phyloP scores from a whole-genome alignment of 2,113 vertebrate genomes.

The Furnarius figulus region DNA sequence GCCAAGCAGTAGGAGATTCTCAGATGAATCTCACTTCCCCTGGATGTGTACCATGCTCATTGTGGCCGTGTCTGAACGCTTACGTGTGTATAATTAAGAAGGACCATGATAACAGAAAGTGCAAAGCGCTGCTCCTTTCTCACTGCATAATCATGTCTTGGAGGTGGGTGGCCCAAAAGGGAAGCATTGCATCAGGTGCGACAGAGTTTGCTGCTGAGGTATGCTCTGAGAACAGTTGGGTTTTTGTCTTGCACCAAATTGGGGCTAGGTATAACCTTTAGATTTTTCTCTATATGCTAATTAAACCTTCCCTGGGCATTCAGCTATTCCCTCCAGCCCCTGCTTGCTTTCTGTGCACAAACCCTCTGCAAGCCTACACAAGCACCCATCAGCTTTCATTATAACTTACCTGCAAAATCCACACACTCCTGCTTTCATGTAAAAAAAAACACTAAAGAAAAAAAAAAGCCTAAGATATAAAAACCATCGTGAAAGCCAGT shows the following conservation, averaged over 20 bases:
- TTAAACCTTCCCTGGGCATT: slow-evolving; percentile 67
- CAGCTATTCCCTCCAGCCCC: slow-evolving; percentile 65
- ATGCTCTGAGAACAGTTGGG: slow-evolving; percentile 1
- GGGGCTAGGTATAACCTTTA: slow-evolving; percentile 31
- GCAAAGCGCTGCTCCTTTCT: slow-evolving; percentile 33
- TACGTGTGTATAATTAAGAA: slow-evolving; percentile 60
- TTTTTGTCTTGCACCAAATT: slow-evolving; percentile 19
- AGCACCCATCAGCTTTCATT: slow-evolving; percentile 56
- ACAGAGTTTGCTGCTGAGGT: slow-evolving; percentile 35
- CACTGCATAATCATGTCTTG: slow-evolving; percentile 55
- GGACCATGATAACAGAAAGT: slow-evolving; percentile 51
- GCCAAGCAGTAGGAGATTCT: slow-evolving; percentile 45
- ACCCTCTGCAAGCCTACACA: slow-evolving; percentile 66
- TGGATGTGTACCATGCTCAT: slow-evolving; percentile 47
- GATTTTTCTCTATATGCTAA: slow-evolving; percentile 65
- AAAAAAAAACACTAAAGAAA: neutral
- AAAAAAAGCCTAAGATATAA: neutral
- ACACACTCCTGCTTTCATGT: slow-evolving; percentile 52
- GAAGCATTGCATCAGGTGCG: slow-evolving; percentile 47
- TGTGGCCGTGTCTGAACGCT: slow-evolving; percentile 50
- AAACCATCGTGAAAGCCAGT: slow-evolving; percentile 17
- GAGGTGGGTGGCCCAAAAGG: slow-evolving; percentile 63
- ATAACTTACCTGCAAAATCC: slow-evolving; percentile 62
- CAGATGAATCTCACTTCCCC: slow-evolving; percentile 65
- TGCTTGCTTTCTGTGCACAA: slow-evolving; percentile 53